phyloP scores from a whole-genome alignment of 2,113 vertebrate genomes.

The Holacanthus passer region DNA sequence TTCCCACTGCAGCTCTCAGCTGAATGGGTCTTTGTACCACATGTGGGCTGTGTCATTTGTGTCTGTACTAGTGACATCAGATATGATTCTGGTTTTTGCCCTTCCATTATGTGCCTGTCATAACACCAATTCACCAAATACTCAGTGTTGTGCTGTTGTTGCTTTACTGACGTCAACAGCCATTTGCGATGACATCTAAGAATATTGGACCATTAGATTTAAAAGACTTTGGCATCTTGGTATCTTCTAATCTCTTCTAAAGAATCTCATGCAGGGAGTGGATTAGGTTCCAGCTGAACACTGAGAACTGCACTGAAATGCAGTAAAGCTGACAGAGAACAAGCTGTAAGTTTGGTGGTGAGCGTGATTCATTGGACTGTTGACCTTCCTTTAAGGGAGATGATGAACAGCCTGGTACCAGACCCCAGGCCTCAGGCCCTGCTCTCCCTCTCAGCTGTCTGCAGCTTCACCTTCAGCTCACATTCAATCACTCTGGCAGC shows the following conservation, averaged over 20 bases:
- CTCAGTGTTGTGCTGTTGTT: background rate
- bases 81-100: background rate
- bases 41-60: background rate
- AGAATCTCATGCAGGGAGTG: constrained; percentile 42
- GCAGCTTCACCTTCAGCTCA: constrained; percentile 82
- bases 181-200: background rate
- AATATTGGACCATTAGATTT: constrained; percentile 23
- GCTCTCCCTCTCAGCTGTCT: constrained; percentile 74
- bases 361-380: constrained; percentile 79
- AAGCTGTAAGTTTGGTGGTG: constrained; percentile 77
- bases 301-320: constrained; percentile 64
- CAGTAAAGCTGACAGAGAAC: constrained; percentile 77
- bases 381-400: constrained; percentile 83
- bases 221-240: constrained; percentile 31
- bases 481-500: constrained; percentile 82
- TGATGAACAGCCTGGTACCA: constrained; percentile 80
- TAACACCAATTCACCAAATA: background rate
- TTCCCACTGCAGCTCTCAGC: constrained; percentile 2
- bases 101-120: background rate
- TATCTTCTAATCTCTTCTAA: constrained; percentile 14
- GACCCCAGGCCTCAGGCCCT: constrained; percentile 66
- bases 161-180: constrained; percentile 31
- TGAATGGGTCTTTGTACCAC: constrained; percentile 2
- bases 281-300: constrained; percentile 58
- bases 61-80: constrained; percentile 2